Base-by-base conservation (phyloP, 2,113 vertebrate species). In the Petaurus breviceps region DNA sequence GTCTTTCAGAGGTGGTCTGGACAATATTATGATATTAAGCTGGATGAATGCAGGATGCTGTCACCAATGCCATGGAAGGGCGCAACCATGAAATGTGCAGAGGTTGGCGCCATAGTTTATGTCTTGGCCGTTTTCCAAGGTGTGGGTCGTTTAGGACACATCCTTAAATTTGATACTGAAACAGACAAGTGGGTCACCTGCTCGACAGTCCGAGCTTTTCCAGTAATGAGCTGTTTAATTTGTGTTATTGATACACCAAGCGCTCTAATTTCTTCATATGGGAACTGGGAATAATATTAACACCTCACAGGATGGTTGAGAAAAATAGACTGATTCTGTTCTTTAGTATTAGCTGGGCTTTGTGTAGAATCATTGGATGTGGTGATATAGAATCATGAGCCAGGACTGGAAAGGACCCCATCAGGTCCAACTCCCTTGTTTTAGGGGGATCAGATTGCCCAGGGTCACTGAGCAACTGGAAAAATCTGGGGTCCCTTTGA, bases 121-220 rank as follows among this genome's bases (percentile, higher is more conserved):
- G 99, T 99, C 54, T 98, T 99, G 98, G 99, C 99, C 28, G 99
- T 99, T 90, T 99, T 99, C 98, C 99, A 99, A 98, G 99, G 99
- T 43, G 99, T 99, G 92, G 99, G 99, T 46, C 99, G 99, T 47
- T 99, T 99, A 90, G 99, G 99, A 93, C 99, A 99, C 96, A 99
- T 99, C 97, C 98, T 99, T 91, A 99, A 99, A 97, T 99, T 99
- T 95, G 99, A 99, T 95, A 99, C 99, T 1, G 99, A 99, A 97
- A 99, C 99, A 54, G 99, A 99, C 98, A 99, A 99, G 97, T 99
- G 99, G 99, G 98, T 99, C 57, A 99, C 99, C 89, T 99, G 99
- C 98, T 99, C 98, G 95, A 99, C 99, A 98, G 99, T 99, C 94
- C 99, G 99, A n/a, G 99, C 99, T 68, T 99, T 99, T 95, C 99